Evolutionary conservation across 2,113 vertebrate genomes (phyloP), one percentile per base, ranked within the genome.

Genomic region (Sorex fumeus): DNA sequence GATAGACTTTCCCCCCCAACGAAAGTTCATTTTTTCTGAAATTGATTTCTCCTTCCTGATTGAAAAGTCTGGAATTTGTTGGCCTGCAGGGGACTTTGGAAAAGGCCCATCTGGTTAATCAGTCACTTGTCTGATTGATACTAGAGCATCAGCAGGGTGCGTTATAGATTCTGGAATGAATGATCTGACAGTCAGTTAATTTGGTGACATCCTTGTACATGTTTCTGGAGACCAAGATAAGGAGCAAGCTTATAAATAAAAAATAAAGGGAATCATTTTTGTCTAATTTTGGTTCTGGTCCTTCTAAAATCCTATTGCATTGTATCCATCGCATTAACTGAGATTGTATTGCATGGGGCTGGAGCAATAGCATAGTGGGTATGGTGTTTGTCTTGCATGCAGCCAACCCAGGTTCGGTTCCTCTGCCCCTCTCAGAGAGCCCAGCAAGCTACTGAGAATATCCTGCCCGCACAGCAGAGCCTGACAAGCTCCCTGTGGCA

Each of bases 121-220:
- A 94, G 67, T 95, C 74, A 74, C 45, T 95, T 90, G 18, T 91
- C 66, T 94, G 84, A 91, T 90, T 95, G 94, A 95, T 94, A 92
- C 30, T 32, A 60, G 53, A 89, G 23, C 62, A 93, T 93, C 60
- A 90, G 50, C 69, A 94, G 66, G 64, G 28, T 70, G 10, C 75
- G 43, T 74, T 89, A 82, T 81, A 94, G 84, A 96, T 95, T 66
- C 91, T n/a, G 45, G 62, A 91, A 90, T 45, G 84, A 94, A 91
- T 45, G 43, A 86, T 72, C 87, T 93, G 94, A 94, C 66, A 77
- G 53, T 72, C 87, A 84, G 53, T 87, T 95, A 95, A 94, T 87
- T 95, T 57, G 19, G 7, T 94, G 71, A 76, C 78, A 36, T 92
- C 70, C 91, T n/a, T 71, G 32, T 91, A 23, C 64, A 50, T 45